These are phyloP conservation scores for Periplaneta americana DNA, from an alignment of 1,140 invertebrate species.

Conservation along the genomic window DNA sequence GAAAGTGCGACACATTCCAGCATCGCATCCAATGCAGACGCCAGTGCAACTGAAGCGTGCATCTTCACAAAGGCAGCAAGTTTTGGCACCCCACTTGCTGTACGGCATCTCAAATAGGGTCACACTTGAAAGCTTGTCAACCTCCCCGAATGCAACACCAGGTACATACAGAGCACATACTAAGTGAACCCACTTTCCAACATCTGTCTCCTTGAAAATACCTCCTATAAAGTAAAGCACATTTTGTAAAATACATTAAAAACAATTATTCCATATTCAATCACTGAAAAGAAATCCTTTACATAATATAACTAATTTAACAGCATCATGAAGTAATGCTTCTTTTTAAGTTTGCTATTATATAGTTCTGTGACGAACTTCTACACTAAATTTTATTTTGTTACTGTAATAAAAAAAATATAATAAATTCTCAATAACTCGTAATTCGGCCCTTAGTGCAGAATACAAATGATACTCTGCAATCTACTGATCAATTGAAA, in stretches of 20 bases:
- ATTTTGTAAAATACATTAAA: too few relatives aligned
- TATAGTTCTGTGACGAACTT: too few relatives aligned
- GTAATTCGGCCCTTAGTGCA: too few relatives aligned
- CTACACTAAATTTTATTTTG: too few relatives aligned
- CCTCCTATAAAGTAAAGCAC: slow-evolving; percentile 71
- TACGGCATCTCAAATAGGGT: slow-evolving; percentile 96
- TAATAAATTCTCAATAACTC: too few relatives aligned
- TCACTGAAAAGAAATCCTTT: too few relatives aligned
- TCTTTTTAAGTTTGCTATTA: too few relatives aligned
- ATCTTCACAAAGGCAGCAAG: slow-evolving; percentile 83
- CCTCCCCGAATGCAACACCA: slow-evolving; percentile 95
- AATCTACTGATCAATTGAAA: too few relatives aligned
- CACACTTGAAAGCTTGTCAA: slow-evolving; percentile 75
- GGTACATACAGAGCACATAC: slow-evolving; percentile 95
- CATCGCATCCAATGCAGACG: slow-evolving; percentile 94
- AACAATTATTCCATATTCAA: neutral
- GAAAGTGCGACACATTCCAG: slow-evolving; percentile 94
- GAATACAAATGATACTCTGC: too few relatives aligned
- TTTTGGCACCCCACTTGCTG: slow-evolving; percentile 88
- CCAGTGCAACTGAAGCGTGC: slow-evolving; percentile 81
- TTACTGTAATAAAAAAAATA: too few relatives aligned
- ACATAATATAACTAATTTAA: too few relatives aligned
- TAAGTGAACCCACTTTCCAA: slow-evolving; percentile 95
- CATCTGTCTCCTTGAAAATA: slow-evolving; percentile 95
- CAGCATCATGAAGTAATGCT: too few relatives aligned